Evolutionary conservation across 1,140 invertebrate genomes (phyloP), one percentile per base, ranked within the genome.

Genomic region (Ceratosolen fusciceps): DNA sequence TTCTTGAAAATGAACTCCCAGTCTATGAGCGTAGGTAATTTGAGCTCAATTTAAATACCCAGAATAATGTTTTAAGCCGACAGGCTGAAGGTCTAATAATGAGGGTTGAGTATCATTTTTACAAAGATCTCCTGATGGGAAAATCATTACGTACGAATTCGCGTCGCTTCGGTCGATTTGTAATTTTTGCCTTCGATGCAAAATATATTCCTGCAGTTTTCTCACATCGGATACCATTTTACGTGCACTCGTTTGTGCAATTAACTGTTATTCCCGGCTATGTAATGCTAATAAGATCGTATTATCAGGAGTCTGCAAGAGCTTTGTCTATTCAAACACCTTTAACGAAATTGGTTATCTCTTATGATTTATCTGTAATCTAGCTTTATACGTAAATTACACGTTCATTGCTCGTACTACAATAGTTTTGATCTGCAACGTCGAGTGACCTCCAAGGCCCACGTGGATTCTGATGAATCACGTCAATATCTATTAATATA

Each of bases 131-230:
- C 31, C 16, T 65, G 60, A 65, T 31, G 60, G 37, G 60, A 65
- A 65, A 65, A 65, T 65, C 60, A 65, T 65, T 65, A n/a, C 16
- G 37, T 65, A n/a, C n/a, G n/a, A n/a, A n/a, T n/a, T n/a, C n/a
- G n/a, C n/a, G n/a, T n/a, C n/a, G n/a, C n/a, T n/a, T 65, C 60
- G 34, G 34, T 9, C 4, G 37, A 65, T 21, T 65, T 65, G 0
- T 37, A 37, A 37, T 65, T 8, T 14, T 65, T 8, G 26, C n/a
- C 26, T 37, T 21, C n/a, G 16, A 37, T n/a, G 31, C 3, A n/a
- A n/a, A n/a, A n/a, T 65, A 37, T n/a, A 37, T 65, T 21, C 49
- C 37, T 65, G 10, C 37, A 65, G 60, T 65, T 37, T 65, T 37
- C 19, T 37, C 31, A 0, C 4, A 24, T 2, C 2, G 9, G 19